Evolutionary conservation across 2,797 vertebrate genomes (phyloP).

Genomic region (Sardinella longiceps): DNA sequence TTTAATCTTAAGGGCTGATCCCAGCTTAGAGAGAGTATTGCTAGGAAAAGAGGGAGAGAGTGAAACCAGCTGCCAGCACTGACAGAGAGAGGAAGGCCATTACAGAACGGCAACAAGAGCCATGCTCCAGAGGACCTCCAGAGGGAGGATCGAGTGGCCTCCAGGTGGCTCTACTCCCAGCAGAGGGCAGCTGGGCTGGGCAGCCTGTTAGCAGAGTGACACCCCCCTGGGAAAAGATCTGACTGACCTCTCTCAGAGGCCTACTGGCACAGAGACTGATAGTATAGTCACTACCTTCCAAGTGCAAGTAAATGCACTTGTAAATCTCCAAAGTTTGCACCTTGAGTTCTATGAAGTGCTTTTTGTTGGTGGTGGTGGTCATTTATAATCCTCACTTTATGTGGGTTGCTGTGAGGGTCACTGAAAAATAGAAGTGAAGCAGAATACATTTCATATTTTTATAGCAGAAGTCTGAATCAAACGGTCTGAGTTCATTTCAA

Average conservation of each 20-base stretch:
- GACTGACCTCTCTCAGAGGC: background rate
- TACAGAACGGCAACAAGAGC: slow-evolving; percentile 30
- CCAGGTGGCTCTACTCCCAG: slow-evolving; percentile 16
- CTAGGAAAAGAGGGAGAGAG: background rate
- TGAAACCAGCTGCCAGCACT: background rate
- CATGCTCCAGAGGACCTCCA: slow-evolving; percentile 22
- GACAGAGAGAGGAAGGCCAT: slow-evolving; percentile 4
- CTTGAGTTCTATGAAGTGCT: background rate
- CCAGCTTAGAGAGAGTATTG: background rate
- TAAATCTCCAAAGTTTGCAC: slow-evolving; percentile 8
- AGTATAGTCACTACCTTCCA: background rate
- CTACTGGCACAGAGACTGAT: background rate
- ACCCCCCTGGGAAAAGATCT: slow-evolving; percentile 6
- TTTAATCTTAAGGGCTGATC: background rate
- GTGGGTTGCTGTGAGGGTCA: background rate
- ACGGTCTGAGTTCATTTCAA: background rate
- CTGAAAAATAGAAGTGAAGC: background rate
- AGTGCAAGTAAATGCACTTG: background rate
- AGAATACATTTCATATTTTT: background rate
- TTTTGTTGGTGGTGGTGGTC: background rate
- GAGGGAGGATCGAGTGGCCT: slow-evolving; percentile 38
- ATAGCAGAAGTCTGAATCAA: background rate
- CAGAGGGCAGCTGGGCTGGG: slow-evolving; percentile 37
- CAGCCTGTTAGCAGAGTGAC: slow-evolving; percentile 8
- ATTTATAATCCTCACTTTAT: background rate